phyloP scores from a whole-genome alignment of 2,888 invertebrate genomes.

The Pegoplata infirma region DNA sequence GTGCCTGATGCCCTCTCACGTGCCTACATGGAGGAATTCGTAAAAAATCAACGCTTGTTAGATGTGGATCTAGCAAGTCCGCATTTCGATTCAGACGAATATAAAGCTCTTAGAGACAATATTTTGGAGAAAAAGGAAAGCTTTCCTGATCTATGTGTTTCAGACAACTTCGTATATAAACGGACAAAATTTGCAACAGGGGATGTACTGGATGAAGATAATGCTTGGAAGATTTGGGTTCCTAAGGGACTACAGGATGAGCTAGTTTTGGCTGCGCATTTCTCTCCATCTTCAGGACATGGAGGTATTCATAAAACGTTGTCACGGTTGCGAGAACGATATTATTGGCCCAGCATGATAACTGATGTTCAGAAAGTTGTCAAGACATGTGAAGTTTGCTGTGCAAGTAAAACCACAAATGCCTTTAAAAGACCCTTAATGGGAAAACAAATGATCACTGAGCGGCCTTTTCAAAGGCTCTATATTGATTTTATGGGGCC shows the following conservation, averaged over 20 bases:
- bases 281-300: too few relatives aligned
- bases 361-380: too few relatives aligned
- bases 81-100: background rate
- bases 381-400: too few relatives aligned
- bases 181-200: background rate
- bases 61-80: background rate
- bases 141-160: conserved; percentile 5
- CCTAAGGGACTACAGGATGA: background rate
- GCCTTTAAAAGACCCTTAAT: too few relatives aligned
- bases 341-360: too few relatives aligned
- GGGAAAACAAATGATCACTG: too few relatives aligned
- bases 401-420: too few relatives aligned
- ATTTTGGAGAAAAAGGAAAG: background rate
- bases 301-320: too few relatives aligned
- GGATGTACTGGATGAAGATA: background rate
- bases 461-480: too few relatives aligned
- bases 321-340: too few relatives aligned
- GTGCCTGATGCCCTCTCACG: conserved; percentile 44
- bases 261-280: too few relatives aligned
- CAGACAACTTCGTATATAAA: background rate
- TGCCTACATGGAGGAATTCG: background rate
- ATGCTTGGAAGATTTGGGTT: conserved; percentile 25
- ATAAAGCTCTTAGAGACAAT: background rate
- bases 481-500: too few relatives aligned
- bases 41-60: background rate